These are phyloP conservation scores for Bibio marci DNA, from an alignment of 2,888 invertebrate genomes.

Conservation along the genomic window DNA sequence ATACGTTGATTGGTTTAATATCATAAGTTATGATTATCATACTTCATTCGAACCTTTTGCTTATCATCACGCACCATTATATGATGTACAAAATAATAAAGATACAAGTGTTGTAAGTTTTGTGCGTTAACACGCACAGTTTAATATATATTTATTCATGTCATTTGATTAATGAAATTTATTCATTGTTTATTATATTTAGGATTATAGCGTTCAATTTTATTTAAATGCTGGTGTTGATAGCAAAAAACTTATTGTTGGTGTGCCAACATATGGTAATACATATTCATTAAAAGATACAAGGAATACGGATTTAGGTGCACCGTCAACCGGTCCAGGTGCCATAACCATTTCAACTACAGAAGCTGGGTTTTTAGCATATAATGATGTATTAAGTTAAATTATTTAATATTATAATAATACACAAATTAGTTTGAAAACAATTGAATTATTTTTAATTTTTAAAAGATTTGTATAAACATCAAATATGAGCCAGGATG, in stretches of 20 bases:
- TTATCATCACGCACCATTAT: conserved; percentile 80
- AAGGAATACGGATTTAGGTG: conserved; percentile 65
- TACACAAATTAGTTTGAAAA: too few relatives aligned
- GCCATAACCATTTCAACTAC: conserved; percentile 79
- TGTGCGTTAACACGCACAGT: background rate
- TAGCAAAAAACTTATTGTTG: conserved; percentile 61
- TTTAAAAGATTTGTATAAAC: conserved; percentile 69
- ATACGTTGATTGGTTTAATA: conserved; percentile 84
- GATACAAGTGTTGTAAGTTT: conserved; percentile 72
- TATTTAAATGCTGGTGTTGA: conserved; percentile 66
- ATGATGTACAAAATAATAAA: conserved; percentile 57
- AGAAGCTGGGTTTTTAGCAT: conserved; percentile 84
- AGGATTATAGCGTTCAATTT: conserved; percentile 76
- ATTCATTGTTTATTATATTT: too few relatives aligned
- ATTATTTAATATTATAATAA: too few relatives aligned
- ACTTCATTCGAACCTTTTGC: conserved; percentile 81
- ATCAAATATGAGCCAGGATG: conserved; percentile 54
- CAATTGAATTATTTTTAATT: too few relatives aligned
- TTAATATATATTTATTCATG: too few relatives aligned
- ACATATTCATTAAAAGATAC: conserved; percentile 79
- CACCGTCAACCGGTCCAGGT: conserved; percentile 80
- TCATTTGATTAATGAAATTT: too few relatives aligned
- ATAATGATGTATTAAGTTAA: conserved; percentile 79
- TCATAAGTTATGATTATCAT: conserved; percentile 83
- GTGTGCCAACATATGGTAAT: conserved; percentile 79